phyloP scores from a whole-genome alignment of 2,797 vertebrate genomes.

The Nothura maculosa region DNA sequence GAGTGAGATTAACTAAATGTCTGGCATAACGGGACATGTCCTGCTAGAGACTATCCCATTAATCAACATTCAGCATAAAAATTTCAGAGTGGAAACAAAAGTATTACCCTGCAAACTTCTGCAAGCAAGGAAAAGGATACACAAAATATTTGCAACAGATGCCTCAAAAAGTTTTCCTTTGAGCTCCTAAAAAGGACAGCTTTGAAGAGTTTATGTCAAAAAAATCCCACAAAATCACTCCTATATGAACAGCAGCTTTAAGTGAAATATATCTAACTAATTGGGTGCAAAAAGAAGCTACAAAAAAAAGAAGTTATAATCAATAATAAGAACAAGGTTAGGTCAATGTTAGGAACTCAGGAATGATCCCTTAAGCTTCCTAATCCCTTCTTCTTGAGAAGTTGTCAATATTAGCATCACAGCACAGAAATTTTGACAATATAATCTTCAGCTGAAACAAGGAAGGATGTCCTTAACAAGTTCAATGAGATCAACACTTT shows the following conservation, averaged over 20 bases:
- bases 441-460: constrained; percentile 6
- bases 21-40: neutral
- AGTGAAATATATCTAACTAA: neutral
- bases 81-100: neutral
- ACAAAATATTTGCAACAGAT: neutral
- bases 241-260: neutral
- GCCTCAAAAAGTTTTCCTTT: neutral
- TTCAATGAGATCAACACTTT: neutral
- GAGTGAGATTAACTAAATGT: neutral
- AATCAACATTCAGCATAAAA: neutral
- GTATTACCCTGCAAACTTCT: neutral
- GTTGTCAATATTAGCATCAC: constrained; percentile 2
- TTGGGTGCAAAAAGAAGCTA: neutral
- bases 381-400: constrained; percentile 51
- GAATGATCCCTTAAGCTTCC: constrained; percentile 41
- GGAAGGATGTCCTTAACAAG: neutral
- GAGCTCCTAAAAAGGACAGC: neutral
- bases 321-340: constrained; percentile 35
- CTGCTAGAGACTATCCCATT: neutral
- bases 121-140: neutral
- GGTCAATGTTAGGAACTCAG: constrained; percentile 35
- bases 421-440: constrained; percentile 7
- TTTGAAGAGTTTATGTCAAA: neutral
- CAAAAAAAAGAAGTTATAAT: neutral
- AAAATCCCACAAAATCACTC: neutral